Percentiles rank a stretch among this genome's conserved stretches.
Evolutionary conservation across 2,113 vertebrate species (phyloP).

Genomic region (Sinocyclocheilus anophthalmus): DNA sequence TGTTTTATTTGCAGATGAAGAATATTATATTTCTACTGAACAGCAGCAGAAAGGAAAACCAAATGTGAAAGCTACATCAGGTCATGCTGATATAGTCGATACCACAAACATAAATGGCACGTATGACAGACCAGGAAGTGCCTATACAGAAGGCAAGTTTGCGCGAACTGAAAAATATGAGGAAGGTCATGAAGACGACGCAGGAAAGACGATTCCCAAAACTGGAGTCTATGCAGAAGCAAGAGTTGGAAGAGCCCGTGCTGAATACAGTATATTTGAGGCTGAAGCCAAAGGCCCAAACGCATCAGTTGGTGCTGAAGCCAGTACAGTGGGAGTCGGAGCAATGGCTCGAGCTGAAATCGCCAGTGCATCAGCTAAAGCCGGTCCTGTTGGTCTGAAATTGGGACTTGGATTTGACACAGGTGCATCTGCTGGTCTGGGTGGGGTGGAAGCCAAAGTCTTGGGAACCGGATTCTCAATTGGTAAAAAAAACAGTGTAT

Average conservation of each 20-base stretch:
- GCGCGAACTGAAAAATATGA: background rate
- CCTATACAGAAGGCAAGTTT: background rate
- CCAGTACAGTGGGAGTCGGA: accelerated
- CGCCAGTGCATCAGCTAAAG: background rate
- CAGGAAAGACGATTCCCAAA: background rate
- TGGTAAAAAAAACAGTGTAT: slow-evolving; percentile 8
- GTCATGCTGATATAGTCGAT: background rate
- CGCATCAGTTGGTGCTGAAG: background rate
- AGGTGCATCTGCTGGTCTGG: background rate
- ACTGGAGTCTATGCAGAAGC: background rate
- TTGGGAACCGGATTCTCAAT: slow-evolving; percentile 43
- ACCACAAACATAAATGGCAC: background rate
- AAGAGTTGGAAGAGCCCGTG: background rate
- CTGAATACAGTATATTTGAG: background rate
- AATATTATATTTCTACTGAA: no score
- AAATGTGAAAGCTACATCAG: background rate
- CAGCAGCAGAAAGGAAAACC: background rate
- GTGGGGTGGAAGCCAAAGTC: slow-evolving; percentile 31
- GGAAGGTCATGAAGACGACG: no score
- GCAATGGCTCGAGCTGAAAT: background rate
- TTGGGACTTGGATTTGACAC: background rate
- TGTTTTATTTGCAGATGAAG: background rate
- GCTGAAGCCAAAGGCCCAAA: background rate
- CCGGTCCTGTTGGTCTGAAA: background rate
- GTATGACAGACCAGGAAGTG: background rate